Conservation (phyloP, 2,888 invertebrate species). For the Spilosoma lubricipeda region DNA sequence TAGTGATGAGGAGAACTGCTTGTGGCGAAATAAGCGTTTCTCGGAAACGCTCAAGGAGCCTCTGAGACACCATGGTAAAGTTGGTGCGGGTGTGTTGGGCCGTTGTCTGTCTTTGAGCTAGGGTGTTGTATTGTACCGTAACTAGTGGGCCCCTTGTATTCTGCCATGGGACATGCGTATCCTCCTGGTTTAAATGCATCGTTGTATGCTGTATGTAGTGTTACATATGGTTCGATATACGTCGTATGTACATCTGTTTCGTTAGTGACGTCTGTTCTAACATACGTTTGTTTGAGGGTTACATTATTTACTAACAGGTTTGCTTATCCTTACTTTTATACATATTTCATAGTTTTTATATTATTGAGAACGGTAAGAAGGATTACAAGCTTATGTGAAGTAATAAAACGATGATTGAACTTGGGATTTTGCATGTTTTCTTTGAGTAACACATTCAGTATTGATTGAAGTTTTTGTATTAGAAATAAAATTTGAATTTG, state of each 20-base stretch:
- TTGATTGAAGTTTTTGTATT: not conserved
- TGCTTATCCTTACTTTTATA: constrained; percentile 27
- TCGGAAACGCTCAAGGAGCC: constrained; percentile 44
- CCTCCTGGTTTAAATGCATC: constrained; percentile 31
- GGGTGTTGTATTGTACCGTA: constrained; percentile 53
- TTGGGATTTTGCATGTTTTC: constrained; percentile 34
- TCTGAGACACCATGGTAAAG: constrained; percentile 58
- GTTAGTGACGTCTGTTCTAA: constrained; percentile 25
- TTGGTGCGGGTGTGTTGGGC: constrained; percentile 69
- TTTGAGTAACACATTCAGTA: constrained; percentile 9
- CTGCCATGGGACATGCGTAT: constrained; percentile 67
- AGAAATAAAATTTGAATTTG: not conserved
- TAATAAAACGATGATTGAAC: constrained; percentile 8
- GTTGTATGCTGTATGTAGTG: constrained; percentile 35
- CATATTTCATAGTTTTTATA: not conserved
- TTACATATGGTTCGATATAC: constrained; percentile 12
- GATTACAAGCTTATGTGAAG: constrained; percentile 25
- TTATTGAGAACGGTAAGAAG: not conserved
- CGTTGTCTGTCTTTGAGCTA: constrained; percentile 56
- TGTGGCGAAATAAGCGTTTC: constrained; percentile 77
- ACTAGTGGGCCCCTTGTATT: constrained; percentile 59
- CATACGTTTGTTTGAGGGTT: constrained; percentile 15
- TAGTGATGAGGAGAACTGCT: constrained; percentile 88
- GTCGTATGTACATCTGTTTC: constrained; percentile 20
- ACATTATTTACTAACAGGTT: constrained; percentile 28